These are phyloP conservation scores for Rhagophthalmus giganteus DNA, from an alignment of 2,888 invertebrate genomes.

Conservation along the genomic window DNA sequence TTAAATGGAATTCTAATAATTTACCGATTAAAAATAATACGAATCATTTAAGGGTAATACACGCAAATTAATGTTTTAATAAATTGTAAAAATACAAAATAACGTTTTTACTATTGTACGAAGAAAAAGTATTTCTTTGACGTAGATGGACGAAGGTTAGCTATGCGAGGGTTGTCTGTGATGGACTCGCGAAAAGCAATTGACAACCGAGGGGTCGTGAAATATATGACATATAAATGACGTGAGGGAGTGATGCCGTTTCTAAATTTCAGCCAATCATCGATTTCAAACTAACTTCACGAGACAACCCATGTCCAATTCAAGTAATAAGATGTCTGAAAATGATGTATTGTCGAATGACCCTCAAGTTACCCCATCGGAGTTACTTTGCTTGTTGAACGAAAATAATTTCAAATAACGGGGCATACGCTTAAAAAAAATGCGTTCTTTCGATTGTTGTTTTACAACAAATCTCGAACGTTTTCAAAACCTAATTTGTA, in stretches of 20 bases:
- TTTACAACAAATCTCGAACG: too few relatives aligned
- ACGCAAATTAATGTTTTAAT: too few relatives aligned
- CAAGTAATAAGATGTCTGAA: constrained; percentile 53
- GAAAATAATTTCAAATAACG: constrained; percentile 44
- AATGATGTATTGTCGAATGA: constrained; percentile 53
- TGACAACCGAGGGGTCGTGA: constrained; percentile 33
- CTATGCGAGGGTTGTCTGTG: constrained; percentile 31
- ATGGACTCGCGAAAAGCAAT: constrained; percentile 32
- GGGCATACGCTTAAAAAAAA: constrained; percentile 4
- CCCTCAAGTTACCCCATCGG: constrained; percentile 36
- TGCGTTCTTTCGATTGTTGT: too few relatives aligned
- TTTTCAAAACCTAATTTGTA: too few relatives aligned
- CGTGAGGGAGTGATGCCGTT: constrained; percentile 42
- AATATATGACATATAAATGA: constrained; percentile 40
- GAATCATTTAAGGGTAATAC: too few relatives aligned
- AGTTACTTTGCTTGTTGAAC: constrained; percentile 40
- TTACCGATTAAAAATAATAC: too few relatives aligned
- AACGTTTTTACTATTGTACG: constrained; percentile 21
- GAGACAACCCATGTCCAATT: constrained; percentile 48
- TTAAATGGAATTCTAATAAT: too few relatives aligned
- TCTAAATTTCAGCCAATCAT: constrained; percentile 45
- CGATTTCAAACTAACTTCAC: constrained; percentile 41
- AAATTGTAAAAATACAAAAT: too few relatives aligned
- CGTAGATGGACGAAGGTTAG: constrained; percentile 25
- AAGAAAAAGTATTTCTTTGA: constrained; percentile 38